Percentiles rank a stretch among this genome's conserved stretches.
Conservation (phyloP, 2,888 invertebrate species). For the Heliothis peltigera region DNA sequence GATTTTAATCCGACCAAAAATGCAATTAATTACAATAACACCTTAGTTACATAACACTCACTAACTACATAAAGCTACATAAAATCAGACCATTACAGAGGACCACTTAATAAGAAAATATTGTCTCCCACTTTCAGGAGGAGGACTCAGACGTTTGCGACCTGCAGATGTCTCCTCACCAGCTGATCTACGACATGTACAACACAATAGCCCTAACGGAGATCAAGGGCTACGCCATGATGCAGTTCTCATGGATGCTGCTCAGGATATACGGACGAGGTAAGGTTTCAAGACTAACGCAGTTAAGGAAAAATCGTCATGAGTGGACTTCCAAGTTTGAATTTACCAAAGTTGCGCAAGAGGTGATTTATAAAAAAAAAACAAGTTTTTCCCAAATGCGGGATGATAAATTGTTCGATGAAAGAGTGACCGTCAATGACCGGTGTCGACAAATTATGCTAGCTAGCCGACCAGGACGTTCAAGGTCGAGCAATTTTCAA, state of each 20-base stretch:
- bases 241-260: conserved; percentile 97
- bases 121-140: conserved; percentile 86
- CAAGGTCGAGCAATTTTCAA: background rate
- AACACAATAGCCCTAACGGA: conserved; percentile 94
- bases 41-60: too few relatives aligned
- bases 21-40: background rate
- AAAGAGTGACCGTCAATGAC: too few relatives aligned
- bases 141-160: conserved; percentile 92
- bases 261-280: conserved; percentile 94
- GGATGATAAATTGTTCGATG: too few relatives aligned
- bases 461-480: too few relatives aligned
- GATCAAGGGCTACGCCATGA: conserved; percentile 96
- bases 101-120: background rate
- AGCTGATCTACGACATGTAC: conserved; percentile 95
- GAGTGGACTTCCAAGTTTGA: too few relatives aligned
- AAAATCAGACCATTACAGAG: background rate
- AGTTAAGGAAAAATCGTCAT: too few relatives aligned
- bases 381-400: too few relatives aligned
- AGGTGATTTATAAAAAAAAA: too few relatives aligned
- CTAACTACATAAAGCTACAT: background rate
- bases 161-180: conserved; percentile 94
- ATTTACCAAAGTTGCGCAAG: too few relatives aligned
- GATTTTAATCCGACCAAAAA: too few relatives aligned
- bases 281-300: conserved; percentile 67
- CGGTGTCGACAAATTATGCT: too few relatives aligned